These are phyloP conservation scores for Pseudopipra pipra DNA, from an alignment of 2,113 vertebrate species.

Conservation along the genomic window DNA sequence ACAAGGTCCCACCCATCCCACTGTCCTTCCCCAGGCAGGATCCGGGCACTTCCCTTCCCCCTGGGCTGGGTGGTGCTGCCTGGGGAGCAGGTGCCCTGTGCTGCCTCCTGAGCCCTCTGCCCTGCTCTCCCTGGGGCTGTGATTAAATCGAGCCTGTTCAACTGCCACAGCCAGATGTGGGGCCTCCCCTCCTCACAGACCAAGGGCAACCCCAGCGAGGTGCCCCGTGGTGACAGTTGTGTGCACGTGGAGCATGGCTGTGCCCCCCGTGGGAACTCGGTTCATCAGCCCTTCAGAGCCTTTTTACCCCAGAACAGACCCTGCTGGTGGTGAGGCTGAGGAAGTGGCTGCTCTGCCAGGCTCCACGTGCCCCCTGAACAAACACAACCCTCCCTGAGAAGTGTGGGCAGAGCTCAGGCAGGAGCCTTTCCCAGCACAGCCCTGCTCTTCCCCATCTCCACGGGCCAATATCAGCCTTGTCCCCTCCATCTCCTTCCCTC, in stretches of 20 bases:
- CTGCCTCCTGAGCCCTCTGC: neutral
- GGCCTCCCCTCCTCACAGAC: neutral
- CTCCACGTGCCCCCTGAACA: neutral
- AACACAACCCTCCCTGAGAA: neutral
- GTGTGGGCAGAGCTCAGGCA: neutral
- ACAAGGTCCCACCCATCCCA: neutral
- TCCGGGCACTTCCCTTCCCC: neutral
- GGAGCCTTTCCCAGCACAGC: neutral
- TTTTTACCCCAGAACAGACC: neutral
- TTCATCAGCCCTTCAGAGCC: neutral
- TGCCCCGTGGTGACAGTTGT: conserved; percentile 6
- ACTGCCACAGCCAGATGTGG: conserved; percentile 52
- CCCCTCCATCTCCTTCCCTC: neutral
- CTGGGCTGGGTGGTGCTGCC: neutral
- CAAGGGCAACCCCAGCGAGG: neutral
- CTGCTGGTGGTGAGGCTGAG: neutral
- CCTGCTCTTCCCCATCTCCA: neutral
- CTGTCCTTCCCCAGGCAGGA: neutral
- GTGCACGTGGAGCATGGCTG: neutral
- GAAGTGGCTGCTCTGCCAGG: neutral
- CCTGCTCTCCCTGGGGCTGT: neutral
- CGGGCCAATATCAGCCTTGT: too few relatives aligned
- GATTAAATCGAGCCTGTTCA: conserved; percentile 1
- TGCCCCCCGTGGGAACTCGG: neutral
- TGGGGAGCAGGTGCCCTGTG: conserved; percentile 25